A percentile compares a stretch with the other conserved stretches of the same genome.
These are phyloP conservation scores for Galeruca laticollis DNA, from an alignment of 2,888 invertebrate genomes.

Conservation along the genomic window DNA sequence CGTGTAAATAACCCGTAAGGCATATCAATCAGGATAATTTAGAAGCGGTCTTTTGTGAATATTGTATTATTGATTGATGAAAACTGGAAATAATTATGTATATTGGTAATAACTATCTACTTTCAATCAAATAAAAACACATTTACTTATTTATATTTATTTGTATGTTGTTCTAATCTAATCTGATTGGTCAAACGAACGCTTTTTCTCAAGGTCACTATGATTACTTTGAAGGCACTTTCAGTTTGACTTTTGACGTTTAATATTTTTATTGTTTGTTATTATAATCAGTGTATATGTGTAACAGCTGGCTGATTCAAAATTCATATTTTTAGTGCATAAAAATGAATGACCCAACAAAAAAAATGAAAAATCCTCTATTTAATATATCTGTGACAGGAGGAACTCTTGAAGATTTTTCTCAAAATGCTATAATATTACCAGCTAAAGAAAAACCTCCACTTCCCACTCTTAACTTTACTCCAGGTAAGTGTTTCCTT, in stretches of 20 bases:
- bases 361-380: constrained; percentile 75
- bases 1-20: no score
- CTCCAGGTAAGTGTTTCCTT: constrained; percentile 47
- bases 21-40: no score
- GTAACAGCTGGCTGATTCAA: constrained; percentile 24
- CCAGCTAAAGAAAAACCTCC: constrained; percentile 70
- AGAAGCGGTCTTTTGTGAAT: no score
- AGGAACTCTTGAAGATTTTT: constrained; percentile 79
- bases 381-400: constrained; percentile 80
- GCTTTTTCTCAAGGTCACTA: not conserved
- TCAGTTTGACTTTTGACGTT: no score
- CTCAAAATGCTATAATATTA: constrained; percentile 77
- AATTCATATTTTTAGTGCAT: not conserved
- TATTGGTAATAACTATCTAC: no score
- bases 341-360: constrained; percentile 56
- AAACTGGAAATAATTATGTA: no score
- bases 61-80: no score
- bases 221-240: not conserved
- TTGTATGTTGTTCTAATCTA: no score
- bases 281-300: not conserved
- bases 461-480: constrained; percentile 55
- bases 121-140: no score
- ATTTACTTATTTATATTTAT: no score
- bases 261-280: not conserved
- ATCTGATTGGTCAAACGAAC: not conserved